Evolutionary conservation across 2,797 vertebrate genomes (phyloP), one percentile per base, ranked within the genome.

Genomic region (Chromis chromis): DNA sequence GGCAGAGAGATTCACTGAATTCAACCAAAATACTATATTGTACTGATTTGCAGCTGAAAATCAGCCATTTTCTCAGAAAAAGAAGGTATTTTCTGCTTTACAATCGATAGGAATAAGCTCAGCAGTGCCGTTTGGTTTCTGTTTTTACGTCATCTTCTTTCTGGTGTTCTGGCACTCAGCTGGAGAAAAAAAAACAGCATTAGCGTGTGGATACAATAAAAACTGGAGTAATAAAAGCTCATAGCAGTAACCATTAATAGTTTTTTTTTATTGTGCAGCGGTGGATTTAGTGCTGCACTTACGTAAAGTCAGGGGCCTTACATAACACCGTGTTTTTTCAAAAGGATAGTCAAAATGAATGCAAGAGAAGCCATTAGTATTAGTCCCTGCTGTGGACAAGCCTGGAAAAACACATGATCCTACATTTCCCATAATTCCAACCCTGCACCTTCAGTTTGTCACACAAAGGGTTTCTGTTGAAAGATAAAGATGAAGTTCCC

Each of bases 401-500:
- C 44, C 44, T 2, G 19, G 8, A 17, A 48, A 21, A 31, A 50
- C 12, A 25, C 42, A 24, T 2, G 13, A 40, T 54, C 14, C 52
- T 62, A 33, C 52, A 31, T 46, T 48, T 65, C 27, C 36, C 53
- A 33, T 27, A 28, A 16, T 70, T 13, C 33, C 21, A 58, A 44
- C n/a, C 25, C 6, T 1, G 19, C 40, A 13, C 13, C 39, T 40
- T 14, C 13, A 40, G 12, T 40, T 16, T 40, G 13, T 13, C 13
- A 16, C 13, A 39, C 9, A 39, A n/a, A n/a, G 36, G 36, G 12
- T 39, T 39, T 39, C 8, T 39, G 36, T 46, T 10, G 24, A 19
- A 33, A 28, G n/a, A 11, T 13, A 19, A 13, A 46, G 25, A 46
- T 56, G 17, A 12, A 46, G 19, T 8, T 46, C 19, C 6, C 2